Evolutionary conservation across 30 jellyfish, hydroid and myxozoan species (phyloP), one percentile per base, ranked within the genome.

Genomic region (Aurelia sp.): DNA sequence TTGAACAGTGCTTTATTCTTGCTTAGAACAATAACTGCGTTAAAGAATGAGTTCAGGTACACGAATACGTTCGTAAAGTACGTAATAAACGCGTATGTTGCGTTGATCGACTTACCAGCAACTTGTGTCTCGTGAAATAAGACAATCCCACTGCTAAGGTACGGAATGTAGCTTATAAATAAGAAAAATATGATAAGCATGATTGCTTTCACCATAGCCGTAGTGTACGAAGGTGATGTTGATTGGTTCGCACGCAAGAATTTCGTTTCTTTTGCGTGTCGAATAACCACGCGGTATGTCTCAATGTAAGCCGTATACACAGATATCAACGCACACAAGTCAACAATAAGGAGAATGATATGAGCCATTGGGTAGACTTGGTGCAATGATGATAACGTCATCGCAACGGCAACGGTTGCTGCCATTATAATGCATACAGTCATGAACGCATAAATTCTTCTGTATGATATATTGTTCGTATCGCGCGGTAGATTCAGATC

Each of bases 41-140:
- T 84, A 76, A 84, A 84, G 62, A 84, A 84, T 13, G 93, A 84
- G 67, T 84, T 84, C 93, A 84, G 33, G 53, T 84, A 84, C 66
- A 84, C 86, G 64, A 72, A 74, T 33, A 41, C 61, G 75, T 73
- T 16, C 35, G 93, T 37, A 51, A 84, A 10, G 37, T 71, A 84
- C 4, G 60, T 71, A 21, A 72, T 55, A 52, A 84, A 84, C 6
- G 75, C 82, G 70, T 59, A 64, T 20, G 65, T 47, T 13, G 63
- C 62, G 60, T 70, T 66, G 44, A 64, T n/a, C 12, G 22, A 20
- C 3, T 44, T 66, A 19, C 93, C 87, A 17, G 22, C 74, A 86
- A 73, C 55, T 4, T 71, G 58, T 17, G 81, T 73, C 51, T 55
- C 51, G 69, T 84, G 76, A 31, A 63, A 71, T 15, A 84, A 61